These are phyloP conservation scores for Axis porcinus DNA, from an alignment of 2,113 vertebrate species.

Conservation along the genomic window DNA sequence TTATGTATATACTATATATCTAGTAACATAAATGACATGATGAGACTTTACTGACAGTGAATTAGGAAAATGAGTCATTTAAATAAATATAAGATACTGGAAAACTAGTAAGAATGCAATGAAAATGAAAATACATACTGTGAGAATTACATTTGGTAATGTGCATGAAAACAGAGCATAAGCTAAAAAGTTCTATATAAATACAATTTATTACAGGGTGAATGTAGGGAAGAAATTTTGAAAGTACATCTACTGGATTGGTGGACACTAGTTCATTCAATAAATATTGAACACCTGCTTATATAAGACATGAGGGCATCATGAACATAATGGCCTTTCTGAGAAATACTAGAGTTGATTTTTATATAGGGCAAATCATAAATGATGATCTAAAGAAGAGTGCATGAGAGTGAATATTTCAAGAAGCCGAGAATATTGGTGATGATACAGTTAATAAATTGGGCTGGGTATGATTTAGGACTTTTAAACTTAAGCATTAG, in stretches of 20 bases:
- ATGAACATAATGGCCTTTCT: background rate
- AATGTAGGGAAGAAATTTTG: background rate
- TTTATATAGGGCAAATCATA: background rate
- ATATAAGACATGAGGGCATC: background rate
- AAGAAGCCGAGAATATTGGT: background rate
- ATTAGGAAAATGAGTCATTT: background rate
- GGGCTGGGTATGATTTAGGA: background rate
- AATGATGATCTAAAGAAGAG: background rate
- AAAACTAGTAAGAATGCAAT: background rate
- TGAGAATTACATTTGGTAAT: background rate
- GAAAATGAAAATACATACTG: background rate
- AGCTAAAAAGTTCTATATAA: background rate
- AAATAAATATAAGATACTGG: background rate
- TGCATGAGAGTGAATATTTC: background rate
- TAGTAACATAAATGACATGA: background rate
- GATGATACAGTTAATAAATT: background rate
- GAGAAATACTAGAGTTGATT: background rate
- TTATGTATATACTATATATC: background rate
- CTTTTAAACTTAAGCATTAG: background rate
- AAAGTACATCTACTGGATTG: background rate
- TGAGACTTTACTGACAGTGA: background rate
- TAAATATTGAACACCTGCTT: background rate
- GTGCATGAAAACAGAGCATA: background rate
- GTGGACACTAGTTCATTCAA: background rate
- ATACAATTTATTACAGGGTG: background rate